Evolutionary conservation across 2,113 vertebrate species (phyloP).

Genomic region (Gorsachius goisagi): DNA sequence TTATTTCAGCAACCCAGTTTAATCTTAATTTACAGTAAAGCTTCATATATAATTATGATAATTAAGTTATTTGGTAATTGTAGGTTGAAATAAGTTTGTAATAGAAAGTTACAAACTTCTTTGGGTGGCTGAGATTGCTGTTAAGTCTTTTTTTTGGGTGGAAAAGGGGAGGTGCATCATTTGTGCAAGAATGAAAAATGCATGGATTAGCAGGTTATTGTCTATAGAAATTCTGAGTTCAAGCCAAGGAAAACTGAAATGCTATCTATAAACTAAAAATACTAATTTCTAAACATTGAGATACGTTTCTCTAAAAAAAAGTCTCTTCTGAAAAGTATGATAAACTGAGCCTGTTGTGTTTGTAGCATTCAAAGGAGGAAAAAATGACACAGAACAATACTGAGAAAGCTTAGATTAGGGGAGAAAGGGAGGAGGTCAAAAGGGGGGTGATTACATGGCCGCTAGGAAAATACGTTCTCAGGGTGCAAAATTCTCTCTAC

Average conservation of each 20-base stretch:
- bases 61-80: conserved; percentile 50
- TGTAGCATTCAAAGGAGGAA: not conserved
- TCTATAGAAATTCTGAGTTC: not conserved
- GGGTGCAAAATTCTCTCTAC: not conserved
- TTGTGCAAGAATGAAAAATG: not conserved
- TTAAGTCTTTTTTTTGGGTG: not conserved
- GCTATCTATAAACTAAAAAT: not conserved
- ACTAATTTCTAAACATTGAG: not conserved
- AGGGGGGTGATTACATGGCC: not conserved
- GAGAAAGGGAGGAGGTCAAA: not conserved
- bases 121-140: not conserved
- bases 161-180: not conserved
- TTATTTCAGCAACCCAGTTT: conserved; percentile 35
- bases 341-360: not conserved
- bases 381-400: not conserved
- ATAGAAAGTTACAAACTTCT: not conserved
- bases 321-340: not conserved
- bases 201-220: not conserved
- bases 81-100: conserved; percentile 15
- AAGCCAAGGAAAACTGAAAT: not conserved
- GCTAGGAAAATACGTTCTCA: not conserved
- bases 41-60: conserved; percentile 32
- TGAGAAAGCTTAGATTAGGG: not conserved
- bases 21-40: conserved; percentile 33
- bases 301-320: not conserved